These are phyloP conservation scores for Eupithecia inturbata DNA, from an alignment of 2,888 invertebrate species.

Conservation along the genomic window DNA sequence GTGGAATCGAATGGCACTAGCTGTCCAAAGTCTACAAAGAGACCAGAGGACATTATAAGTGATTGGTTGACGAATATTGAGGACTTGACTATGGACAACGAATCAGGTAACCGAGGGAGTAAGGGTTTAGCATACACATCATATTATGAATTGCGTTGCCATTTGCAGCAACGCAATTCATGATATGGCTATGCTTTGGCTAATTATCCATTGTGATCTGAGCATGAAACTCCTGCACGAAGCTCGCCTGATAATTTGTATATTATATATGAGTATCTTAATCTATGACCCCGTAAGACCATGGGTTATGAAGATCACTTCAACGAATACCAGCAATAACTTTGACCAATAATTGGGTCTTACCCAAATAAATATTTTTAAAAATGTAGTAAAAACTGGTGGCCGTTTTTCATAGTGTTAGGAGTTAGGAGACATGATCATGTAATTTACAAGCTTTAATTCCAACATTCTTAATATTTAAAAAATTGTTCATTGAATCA, in stretches of 20 bases:
- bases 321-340: no score
- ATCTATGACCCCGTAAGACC: no score
- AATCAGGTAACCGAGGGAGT: constrained; percentile 52
- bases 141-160: neutral
- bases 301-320: no score
- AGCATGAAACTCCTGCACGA: neutral
- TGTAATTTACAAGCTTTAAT: neutral
- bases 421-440: neutral
- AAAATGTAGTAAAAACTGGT: no score
- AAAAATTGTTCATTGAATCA: no score
- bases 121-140: neutral
- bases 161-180: no score
- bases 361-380: no score
- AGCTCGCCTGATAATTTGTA: neutral
- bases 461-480: neutral
- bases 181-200: neutral
- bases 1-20: constrained; percentile 20
- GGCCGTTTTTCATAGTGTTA: neutral
- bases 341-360: no score
- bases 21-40: constrained; percentile 31
- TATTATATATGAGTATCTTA: neutral
- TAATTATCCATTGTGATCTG: neutral
- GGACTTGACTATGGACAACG: constrained; percentile 53
- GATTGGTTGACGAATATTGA: constrained; percentile 54
- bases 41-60: constrained; percentile 49